Percentiles rank a stretch among this genome's conserved stretches.
These are phyloP conservation scores for Dexiosoma caninum DNA, from an alignment of 2,888 invertebrate genomes.

Conservation along the genomic window DNA sequence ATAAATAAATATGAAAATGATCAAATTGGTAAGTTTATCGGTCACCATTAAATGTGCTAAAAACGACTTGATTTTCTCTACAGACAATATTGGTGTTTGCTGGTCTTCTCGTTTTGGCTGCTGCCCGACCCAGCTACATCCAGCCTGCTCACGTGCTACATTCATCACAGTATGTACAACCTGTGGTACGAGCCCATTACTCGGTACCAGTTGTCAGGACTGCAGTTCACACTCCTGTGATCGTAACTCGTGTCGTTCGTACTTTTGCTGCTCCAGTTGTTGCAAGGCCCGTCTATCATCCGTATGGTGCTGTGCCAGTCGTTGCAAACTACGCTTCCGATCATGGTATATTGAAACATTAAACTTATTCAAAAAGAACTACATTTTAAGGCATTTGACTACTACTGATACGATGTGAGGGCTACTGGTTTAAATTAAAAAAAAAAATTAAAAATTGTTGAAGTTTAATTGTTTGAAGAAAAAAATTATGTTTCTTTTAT, in stretches of 20 bases:
- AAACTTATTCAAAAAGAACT: too few relatives aligned
- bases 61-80: neutral
- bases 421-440: too few relatives aligned
- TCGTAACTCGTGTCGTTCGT: neutral
- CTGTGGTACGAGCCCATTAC: neutral
- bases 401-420: too few relatives aligned
- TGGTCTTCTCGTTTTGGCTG: constrained; percentile 74
- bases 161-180: neutral
- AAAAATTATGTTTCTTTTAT: too few relatives aligned
- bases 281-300: too few relatives aligned
- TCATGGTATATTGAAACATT: neutral
- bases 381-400: too few relatives aligned
- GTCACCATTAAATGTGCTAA: neutral
- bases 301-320: neutral
- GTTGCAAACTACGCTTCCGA: neutral
- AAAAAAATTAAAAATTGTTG: too few relatives aligned
- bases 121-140: constrained; percentile 58
- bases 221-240: neutral
- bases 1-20: constrained; percentile 63
- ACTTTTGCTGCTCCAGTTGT: neutral
- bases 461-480: too few relatives aligned
- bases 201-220: too few relatives aligned
- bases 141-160: neutral
- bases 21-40: constrained; percentile 67
- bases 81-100: constrained; percentile 64